Evolutionary conservation across 2,888 invertebrate genomes (phyloP).

Genomic region (Emmelina monodactyla): DNA sequence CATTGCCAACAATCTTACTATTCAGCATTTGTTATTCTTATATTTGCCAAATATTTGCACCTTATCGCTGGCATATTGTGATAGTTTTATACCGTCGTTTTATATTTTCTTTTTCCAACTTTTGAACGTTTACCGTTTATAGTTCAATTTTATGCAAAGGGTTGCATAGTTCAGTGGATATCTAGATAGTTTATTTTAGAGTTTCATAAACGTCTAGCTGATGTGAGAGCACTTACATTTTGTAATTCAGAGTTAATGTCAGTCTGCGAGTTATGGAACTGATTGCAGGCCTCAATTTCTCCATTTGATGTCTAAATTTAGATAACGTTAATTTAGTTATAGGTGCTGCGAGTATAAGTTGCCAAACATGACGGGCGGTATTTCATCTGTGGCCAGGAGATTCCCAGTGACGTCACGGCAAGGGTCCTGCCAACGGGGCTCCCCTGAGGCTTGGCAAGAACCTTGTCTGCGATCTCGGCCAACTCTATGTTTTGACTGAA

Average conservation of each 20-base stretch:
- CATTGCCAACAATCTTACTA: conserved; percentile 49
- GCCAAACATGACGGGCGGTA: not conserved
- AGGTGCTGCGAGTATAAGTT: not conserved
- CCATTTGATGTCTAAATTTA: conserved; percentile 1
- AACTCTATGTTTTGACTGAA: conserved; percentile 31
- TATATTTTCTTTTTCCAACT: conserved; percentile 28
- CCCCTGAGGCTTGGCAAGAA: not conserved
- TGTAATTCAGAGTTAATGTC: too few species aligned
- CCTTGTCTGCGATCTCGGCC: conserved; percentile 23
- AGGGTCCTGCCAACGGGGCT: conserved; percentile 32
- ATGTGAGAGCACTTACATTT: too few species aligned
- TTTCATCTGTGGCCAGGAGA: conserved; percentile 22
- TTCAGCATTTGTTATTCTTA: conserved; percentile 47
- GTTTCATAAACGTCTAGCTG: too few species aligned
- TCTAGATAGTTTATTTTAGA: too few species aligned
- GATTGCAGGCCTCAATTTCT: too few species aligned
- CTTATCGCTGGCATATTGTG: conserved; percentile 37
- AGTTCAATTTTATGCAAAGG: too few species aligned
- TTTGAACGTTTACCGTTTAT: too few species aligned
- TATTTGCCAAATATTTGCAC: conserved; percentile 55
- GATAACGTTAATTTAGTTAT: conserved; percentile 2
- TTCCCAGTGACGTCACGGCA: conserved; percentile 22
- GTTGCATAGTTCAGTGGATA: too few species aligned
- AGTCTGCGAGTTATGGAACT: too few species aligned
- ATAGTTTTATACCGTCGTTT: conserved; percentile 43